phyloP scores from a whole-genome alignment of 2,888 invertebrate species.

The Timandra comae region DNA sequence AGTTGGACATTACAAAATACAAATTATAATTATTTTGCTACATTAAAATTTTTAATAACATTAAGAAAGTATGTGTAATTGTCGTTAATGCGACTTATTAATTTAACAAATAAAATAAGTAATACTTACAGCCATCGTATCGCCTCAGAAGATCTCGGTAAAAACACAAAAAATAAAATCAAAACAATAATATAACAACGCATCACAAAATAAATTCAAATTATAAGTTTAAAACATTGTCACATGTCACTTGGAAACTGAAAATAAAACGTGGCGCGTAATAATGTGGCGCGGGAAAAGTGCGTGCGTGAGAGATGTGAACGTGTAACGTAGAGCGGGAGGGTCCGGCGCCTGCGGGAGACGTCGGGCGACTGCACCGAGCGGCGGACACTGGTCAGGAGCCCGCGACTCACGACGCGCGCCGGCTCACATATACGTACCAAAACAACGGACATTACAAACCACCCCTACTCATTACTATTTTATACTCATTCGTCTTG shows the following conservation, averaged over 20 bases:
- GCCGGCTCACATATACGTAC: not conserved
- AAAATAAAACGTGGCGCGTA: conserved; percentile 15
- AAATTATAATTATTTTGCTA: too few species aligned
- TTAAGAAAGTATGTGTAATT: too few species aligned
- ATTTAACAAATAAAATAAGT: conserved; percentile 1
- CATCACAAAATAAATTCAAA: conserved; percentile 59
- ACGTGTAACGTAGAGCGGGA: not conserved
- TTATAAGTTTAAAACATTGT: conserved; percentile 14
- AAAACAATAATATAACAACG: conserved; percentile 61
- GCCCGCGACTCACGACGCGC: not conserved
- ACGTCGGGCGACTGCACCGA: conserved; percentile 42
- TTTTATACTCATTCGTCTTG: too few species aligned
- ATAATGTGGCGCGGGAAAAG: conserved; percentile 14
- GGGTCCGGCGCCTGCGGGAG: not conserved
- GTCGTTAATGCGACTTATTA: too few species aligned
- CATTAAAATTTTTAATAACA: too few species aligned
- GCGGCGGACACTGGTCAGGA: conserved; percentile 27
- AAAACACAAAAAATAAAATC: conserved; percentile 70
- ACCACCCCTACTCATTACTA: too few species aligned
- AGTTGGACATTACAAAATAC: too few species aligned
- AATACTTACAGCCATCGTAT: conserved; percentile 73
- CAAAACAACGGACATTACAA: too few species aligned
- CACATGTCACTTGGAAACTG: conserved; percentile 12
- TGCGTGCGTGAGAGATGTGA: too few species aligned
- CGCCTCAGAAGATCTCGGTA: conserved; percentile 58